Percentiles rank a stretch among this genome's conserved stretches.
phyloP scores from a whole-genome alignment of 2,113 vertebrate genomes.

The Platysteira castanea region DNA sequence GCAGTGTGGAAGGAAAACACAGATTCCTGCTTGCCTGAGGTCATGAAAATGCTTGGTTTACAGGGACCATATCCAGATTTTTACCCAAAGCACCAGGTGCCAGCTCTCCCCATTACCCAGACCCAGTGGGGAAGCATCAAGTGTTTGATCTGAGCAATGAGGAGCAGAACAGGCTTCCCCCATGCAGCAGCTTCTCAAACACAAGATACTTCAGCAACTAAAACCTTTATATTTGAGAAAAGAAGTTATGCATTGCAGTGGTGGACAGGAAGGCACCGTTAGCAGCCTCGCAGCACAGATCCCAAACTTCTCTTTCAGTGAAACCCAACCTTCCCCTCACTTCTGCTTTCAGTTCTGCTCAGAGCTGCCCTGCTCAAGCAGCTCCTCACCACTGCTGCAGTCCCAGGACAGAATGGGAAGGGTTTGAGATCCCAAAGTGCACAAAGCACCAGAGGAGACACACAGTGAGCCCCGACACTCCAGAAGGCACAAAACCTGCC shows the following conservation, averaged over 20 bases:
- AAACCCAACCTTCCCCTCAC: not conserved
- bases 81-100: not conserved
- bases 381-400: not conserved
- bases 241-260: no score
- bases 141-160: not conserved
- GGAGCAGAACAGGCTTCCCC: not conserved
- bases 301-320: not conserved
- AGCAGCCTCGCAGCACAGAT: rapidly evolving
- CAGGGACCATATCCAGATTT: not conserved
- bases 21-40: not conserved
- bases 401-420: rapidly evolving
- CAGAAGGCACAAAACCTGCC: not conserved
- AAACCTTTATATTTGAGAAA: not conserved
- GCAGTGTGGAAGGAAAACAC: not conserved
- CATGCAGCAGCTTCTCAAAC: not conserved
- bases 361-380: not conserved
- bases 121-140: not conserved
- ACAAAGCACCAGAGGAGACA: not conserved
- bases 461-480: rapidly evolving
- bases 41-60: not conserved
- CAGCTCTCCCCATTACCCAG: not conserved
- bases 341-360: slow-evolving; percentile 3
- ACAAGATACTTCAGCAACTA: not conserved
- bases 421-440: rapidly evolving
- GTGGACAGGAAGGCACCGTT: not conserved